phyloP scores from a whole-genome alignment of 2,888 invertebrate species.

The Arge pagana region DNA sequence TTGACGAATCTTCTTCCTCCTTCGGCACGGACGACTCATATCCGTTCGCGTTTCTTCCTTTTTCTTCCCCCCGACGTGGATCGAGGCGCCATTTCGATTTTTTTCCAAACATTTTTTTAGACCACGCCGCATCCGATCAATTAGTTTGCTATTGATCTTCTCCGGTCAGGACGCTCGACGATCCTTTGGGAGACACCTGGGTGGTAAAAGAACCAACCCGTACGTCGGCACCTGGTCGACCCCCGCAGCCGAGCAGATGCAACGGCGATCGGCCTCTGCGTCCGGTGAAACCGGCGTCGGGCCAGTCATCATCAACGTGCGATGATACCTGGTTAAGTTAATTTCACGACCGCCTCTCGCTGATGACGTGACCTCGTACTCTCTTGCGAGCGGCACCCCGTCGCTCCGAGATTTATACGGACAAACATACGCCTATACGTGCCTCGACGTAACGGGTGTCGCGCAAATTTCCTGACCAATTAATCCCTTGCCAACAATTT shows the following conservation, averaged over 20 bases:
- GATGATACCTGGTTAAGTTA: slow-evolving; percentile 21
- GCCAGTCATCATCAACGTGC: slow-evolving; percentile 16
- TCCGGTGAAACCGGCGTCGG: not conserved
- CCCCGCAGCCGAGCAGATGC: slow-evolving; percentile 21
- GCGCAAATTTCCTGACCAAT: too few relatives aligned
- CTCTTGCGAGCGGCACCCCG: too few relatives aligned
- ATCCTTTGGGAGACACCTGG: slow-evolving; percentile 9
- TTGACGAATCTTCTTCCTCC: too few relatives aligned
- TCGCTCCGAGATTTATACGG: too few relatives aligned
- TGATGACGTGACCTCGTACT: slow-evolving; percentile 8
- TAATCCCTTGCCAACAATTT: too few relatives aligned
- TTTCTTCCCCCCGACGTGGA: too few relatives aligned
- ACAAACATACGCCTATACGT: too few relatives aligned
- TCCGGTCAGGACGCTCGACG: slow-evolving; percentile 12
- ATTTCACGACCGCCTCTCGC: slow-evolving; percentile 17
- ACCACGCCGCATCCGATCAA: slow-evolving; percentile 40
- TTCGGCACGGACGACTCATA: too few relatives aligned
- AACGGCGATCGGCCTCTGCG: not conserved
- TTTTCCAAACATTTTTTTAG: too few relatives aligned
- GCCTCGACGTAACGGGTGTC: too few relatives aligned
- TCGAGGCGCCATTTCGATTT: too few relatives aligned
- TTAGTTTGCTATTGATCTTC: slow-evolving; percentile 39
- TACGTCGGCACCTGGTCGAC: slow-evolving; percentile 19
- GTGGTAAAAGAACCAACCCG: slow-evolving; percentile 9
- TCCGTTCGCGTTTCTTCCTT: too few relatives aligned